These are phyloP conservation scores for Valencia hispanica DNA, from an alignment of 2,797 vertebrate genomes.

Conservation along the genomic window DNA sequence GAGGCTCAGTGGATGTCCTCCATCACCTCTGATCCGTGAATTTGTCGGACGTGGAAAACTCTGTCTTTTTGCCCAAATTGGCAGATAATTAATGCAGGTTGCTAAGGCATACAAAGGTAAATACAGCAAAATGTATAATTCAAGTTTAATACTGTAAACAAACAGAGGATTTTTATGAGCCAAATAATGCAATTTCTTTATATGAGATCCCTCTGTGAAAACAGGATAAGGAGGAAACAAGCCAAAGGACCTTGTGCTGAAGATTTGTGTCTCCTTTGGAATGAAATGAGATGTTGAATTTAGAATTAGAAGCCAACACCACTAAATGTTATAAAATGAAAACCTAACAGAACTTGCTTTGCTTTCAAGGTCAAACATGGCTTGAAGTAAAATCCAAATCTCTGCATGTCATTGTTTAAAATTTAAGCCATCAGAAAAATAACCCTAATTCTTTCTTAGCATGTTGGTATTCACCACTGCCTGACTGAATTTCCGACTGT, in stretches of 20 bases:
- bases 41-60: background rate
- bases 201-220: conserved; percentile 57
- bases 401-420: conserved; percentile 24
- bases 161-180: conserved; percentile 22
- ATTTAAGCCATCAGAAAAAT: conserved; percentile 35
- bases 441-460: conserved; percentile 19
- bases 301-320: conserved; percentile 44
- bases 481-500: background rate
- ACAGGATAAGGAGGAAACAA: conserved; percentile 49
- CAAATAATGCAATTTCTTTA: conserved; percentile 38
- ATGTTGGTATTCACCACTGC: too few species aligned
- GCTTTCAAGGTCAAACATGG: conserved; percentile 50
- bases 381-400: conserved; percentile 46
- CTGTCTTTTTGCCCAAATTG: background rate
- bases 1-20: background rate
- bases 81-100: background rate
- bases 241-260: conserved; percentile 45
- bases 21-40: background rate
- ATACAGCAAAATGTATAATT: background rate
- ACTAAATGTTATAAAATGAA: conserved; percentile 45
- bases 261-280: conserved; percentile 30
- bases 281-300: conserved; percentile 48
- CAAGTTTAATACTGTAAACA: conserved; percentile 54
- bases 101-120: background rate
- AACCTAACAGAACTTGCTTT: conserved; percentile 58